Percentiles rank a stretch among this genome's conserved stretches.
phyloP scores from a whole-genome alignment of 2,113 vertebrate genomes.

The Numida meleagris region DNA sequence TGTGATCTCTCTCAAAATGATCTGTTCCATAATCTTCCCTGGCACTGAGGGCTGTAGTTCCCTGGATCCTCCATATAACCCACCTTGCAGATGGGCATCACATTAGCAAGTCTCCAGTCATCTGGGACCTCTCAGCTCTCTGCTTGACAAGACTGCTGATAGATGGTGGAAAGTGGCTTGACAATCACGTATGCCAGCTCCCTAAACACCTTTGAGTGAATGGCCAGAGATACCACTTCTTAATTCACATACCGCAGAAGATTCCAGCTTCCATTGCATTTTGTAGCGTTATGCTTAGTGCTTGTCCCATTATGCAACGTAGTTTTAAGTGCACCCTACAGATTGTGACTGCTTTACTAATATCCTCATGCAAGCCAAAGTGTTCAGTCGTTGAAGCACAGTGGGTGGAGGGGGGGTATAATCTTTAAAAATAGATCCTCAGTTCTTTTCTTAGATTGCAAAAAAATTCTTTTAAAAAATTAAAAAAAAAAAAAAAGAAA shows the following conservation, averaged over 20 bases:
- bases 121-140: too few relatives aligned
- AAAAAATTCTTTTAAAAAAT: not conserved
- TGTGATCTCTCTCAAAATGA: too few relatives aligned
- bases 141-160: too few relatives aligned
- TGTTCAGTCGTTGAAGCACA: conserved; percentile 41
- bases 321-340: conserved; percentile 32
- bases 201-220: too few relatives aligned
- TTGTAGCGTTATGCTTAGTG: not conserved
- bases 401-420: conserved; percentile 45
- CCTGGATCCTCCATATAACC: too few relatives aligned
- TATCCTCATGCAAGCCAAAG: conserved; percentile 47
- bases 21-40: too few relatives aligned
- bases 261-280: not conserved
- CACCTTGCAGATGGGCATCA: too few relatives aligned
- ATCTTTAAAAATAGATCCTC: conserved; percentile 64
- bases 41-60: too few relatives aligned
- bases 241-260: not conserved
- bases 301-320: conserved; percentile 25
- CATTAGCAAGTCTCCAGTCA: too few relatives aligned
- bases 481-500: not conserved
- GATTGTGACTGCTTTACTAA: conserved; percentile 53
- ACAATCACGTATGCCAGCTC: too few relatives aligned
- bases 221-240: not conserved
- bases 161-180: too few relatives aligned
- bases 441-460: conserved; percentile 66